Evolutionary conservation across 2,113 vertebrate genomes (phyloP).

Genomic region (Sminthopsis crassicaudata): DNA sequence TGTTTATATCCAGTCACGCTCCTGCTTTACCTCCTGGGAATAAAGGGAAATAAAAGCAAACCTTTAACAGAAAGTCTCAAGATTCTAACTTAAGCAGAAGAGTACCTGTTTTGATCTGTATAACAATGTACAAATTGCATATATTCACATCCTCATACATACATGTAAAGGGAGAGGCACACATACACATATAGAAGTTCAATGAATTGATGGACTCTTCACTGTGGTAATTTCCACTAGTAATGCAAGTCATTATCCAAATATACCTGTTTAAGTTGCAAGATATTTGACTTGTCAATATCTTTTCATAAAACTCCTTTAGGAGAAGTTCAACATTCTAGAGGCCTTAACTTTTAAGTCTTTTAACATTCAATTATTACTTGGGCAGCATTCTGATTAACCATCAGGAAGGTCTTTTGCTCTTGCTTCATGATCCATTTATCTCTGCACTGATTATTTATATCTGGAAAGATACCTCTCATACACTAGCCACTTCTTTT

Average conservation of each 20-base stretch:
- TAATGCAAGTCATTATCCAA: not conserved
- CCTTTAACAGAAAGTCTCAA: not conserved
- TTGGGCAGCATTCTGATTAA: not conserved
- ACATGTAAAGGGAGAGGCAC: not conserved
- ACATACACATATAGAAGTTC: not conserved
- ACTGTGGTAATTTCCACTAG: not conserved
- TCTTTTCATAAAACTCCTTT: not conserved
- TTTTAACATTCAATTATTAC: not conserved
- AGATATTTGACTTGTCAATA: not conserved
- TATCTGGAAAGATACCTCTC: not conserved
- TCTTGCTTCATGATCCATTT: not conserved
- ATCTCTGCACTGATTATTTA: not conserved
- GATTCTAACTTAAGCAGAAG: not conserved
- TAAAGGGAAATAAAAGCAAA: not conserved
- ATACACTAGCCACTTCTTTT: not conserved
- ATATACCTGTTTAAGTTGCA: not conserved
- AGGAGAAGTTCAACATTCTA: not conserved
- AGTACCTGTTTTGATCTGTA: not conserved
- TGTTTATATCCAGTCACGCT: not conserved
- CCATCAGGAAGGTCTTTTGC: not conserved
- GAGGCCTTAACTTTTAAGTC: not conserved
- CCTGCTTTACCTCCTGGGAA: not conserved
- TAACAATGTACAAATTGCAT: not conserved
- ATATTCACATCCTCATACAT: not conserved
- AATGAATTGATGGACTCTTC: not conserved